Evolutionary conservation across 2,797 vertebrate species (phyloP), one percentile per base, ranked within the genome.

Genomic region (Bovichtus diacanthus): DNA sequence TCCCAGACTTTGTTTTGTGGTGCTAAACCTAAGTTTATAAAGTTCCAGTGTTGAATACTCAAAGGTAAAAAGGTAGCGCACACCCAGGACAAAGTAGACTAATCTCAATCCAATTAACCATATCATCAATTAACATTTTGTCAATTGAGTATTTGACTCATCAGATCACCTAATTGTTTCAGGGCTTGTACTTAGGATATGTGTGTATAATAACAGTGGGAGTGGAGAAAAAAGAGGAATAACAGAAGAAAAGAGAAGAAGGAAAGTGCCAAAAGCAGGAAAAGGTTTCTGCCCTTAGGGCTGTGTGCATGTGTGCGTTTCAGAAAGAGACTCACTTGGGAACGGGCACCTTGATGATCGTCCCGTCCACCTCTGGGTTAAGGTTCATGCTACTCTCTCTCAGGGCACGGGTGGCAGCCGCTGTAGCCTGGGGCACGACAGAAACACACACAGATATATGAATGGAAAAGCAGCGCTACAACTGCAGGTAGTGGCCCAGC

Each of bases 301-400:
- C 9, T 73, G 50, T 64, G 63, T 70, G 65, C 69, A 70, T 77
- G 63, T 11, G 70, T 70, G 77, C 49, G 68, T 25, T 76, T 62
- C 13, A 44, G 70, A 78, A 61, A 78, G 76, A 63, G 21, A 97
- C 98, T 99, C 94, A 99, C 98, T 95, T 98, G 70, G 98, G 97
- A 91, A 98, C 80, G 6, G 97, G 96, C 83, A 99, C 97, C 89
- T 95, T 97, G 93, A 99, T 98, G 92, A 99, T 85, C 0, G 91
- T 94, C 84, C 97, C 97, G 25, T 99, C 97, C 80, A 96, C 95
- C 94, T 99, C 97, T 55, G 98, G 98, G 95, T 98, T 99, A 87
- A 99, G 94, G 94, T 97, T 98, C 97, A 99, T 98, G 92, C 96
- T 96, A 84, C 97, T 97, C 91, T 98, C 96, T 94, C 95, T 96